Evolutionary conservation across 2,888 invertebrate genomes (phyloP), one percentile per base, ranked within the genome.

Genomic region (Diarsia dahlii): DNA sequence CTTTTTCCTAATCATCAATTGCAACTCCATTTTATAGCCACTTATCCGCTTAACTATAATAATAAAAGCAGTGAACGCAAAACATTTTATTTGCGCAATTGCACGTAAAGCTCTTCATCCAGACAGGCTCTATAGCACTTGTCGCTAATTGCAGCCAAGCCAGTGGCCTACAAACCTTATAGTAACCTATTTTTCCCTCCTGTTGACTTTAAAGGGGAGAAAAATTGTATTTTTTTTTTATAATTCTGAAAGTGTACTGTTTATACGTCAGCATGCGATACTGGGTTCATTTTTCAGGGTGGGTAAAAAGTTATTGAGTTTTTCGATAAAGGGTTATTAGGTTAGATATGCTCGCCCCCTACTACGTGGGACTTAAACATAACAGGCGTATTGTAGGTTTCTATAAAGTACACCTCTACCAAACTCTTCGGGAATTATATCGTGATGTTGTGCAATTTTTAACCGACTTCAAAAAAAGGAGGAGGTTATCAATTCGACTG

Each of bases 61-160:
- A 71, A 74, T 67, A 56, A 74, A 58, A 52, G 58, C 34, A 64
- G 54, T 23, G 46, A 50, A 56, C 34, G 20, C 28, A 58, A 69
- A 71, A 76, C 71, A 69, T 82, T 72, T 82, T 78, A 60, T 74
- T 63, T 71, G 56, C 48, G 75, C 73, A 77, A 73, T 72, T 80
- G 62, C 60, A 74, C 77, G 73, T 84, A 65, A 74, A 84, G 23
- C 70, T 62, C 74, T 77, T 60, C 77, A 74, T 45, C 54, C 68
- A 68, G 73, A 82, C 84, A 76, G 18, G 67, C 76, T 84, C 81
- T 81, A 81, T 81, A 77, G 69, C 54, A 58, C 82, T 83, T 60
- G 73, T 74, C 73, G 34, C 84, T 83, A 83, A 83, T 83, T 83
- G 82, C 82, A 77, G 60, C 48, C 70, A 20, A 63, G 73, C 64